phyloP scores from a whole-genome alignment of 1,140 invertebrate species.

The Maconellicoccus hirsutus region DNA sequence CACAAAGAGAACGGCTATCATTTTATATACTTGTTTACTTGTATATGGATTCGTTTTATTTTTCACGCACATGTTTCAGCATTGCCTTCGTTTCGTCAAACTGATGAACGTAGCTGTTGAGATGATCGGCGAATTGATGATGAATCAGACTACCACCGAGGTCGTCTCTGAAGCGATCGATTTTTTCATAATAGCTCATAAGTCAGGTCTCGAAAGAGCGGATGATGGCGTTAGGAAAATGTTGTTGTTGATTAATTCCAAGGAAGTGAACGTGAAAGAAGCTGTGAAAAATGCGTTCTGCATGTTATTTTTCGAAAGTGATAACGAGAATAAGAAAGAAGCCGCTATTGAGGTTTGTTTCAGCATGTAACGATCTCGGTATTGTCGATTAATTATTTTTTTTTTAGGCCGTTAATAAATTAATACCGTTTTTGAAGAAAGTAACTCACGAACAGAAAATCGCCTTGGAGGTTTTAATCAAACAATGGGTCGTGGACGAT shows the following conservation, averaged over 20 bases:
- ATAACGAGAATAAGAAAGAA: conserved; percentile 24
- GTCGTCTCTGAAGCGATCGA: conserved; percentile 75
- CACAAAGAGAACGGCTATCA: no score
- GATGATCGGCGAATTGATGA: conserved; percentile 28
- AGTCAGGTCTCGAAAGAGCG: conserved; percentile 61
- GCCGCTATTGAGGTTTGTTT: conserved; percentile 18
- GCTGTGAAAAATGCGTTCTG: conserved; percentile 51
- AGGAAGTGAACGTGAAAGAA: conserved; percentile 47
- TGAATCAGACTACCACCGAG: conserved; percentile 35
- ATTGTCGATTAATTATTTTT: not conserved
- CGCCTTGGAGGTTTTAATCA: conserved; percentile 56
- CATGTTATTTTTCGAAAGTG: conserved; percentile 43
- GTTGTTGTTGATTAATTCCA: conserved; percentile 60
- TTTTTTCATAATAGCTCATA: conserved; percentile 67
- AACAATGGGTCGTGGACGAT: conserved; percentile 48
- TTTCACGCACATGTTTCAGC: conserved; percentile 23
- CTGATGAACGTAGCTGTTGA: conserved; percentile 25
- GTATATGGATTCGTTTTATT: conserved; percentile 1
- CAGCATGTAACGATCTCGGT: not conserved
- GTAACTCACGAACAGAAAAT: conserved; percentile 49
- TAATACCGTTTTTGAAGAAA: conserved; percentile 46
- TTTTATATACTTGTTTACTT: no score
- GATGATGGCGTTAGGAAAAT: conserved; percentile 59
- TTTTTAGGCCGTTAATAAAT: conserved; percentile 30
- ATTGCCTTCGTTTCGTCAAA: conserved; percentile 28